Evolutionary conservation across 2,888 invertebrate species (phyloP).

Genomic region (Philhelius pedissequus): DNA sequence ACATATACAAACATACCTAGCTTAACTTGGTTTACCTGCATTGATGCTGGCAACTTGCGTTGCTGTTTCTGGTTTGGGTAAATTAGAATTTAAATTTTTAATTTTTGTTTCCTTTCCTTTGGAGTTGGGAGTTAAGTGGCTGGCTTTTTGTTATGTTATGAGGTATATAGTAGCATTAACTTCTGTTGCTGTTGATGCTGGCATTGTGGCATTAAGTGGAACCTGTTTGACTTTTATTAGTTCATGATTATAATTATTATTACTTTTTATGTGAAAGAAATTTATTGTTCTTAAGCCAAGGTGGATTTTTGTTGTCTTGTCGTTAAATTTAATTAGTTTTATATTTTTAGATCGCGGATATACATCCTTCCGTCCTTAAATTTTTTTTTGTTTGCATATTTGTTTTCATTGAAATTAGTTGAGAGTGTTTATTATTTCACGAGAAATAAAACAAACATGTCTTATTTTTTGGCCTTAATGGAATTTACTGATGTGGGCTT

Average conservation of each 20-base stretch:
- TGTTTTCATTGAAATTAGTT: not conserved
- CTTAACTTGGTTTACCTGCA: conserved; percentile 15
- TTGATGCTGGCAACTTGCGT: not conserved
- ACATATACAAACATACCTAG: not conserved
- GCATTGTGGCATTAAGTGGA: conserved; percentile 9
- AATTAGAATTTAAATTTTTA: conserved; percentile 33
- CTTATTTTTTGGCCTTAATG: no score
- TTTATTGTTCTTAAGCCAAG: conserved; percentile 19
- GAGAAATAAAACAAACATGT: no score
- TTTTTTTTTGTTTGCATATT: not conserved
- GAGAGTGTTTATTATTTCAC: not conserved
- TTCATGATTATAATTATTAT: conserved; percentile 27
- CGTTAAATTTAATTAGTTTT: not conserved
- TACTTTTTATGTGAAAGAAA: conserved; percentile 19
- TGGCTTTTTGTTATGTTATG: conserved; percentile 11
- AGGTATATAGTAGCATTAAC: not conserved
- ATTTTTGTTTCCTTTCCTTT: conserved; percentile 22
- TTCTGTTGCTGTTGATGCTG: not conserved
- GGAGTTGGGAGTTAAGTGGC: no score
- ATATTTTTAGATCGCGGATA: not conserved
- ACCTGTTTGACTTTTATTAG: conserved; percentile 30
- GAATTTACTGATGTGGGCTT: no score
- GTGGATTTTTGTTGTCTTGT: conserved; percentile 3
- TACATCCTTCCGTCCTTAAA: not conserved
- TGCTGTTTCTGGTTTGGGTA: conserved; percentile 17